Conservation (phyloP, 1,140 invertebrate species). For the Stegodyphus mimosarum region DNA sequence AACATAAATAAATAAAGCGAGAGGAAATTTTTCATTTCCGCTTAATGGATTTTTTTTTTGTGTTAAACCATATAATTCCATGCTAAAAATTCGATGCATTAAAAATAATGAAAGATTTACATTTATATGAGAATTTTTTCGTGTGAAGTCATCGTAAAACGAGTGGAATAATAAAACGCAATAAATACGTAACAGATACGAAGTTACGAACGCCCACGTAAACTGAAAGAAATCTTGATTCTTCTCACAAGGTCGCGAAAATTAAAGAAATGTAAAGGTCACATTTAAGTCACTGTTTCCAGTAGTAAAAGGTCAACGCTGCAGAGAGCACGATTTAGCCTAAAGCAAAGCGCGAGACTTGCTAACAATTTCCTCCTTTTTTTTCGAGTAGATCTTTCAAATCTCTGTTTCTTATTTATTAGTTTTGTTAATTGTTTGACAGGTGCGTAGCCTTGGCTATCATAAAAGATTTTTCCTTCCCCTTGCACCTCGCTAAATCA, state of each 20-base stretch:
- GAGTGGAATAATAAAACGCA: neutral
- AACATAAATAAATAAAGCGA: no score
- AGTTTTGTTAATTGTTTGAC: slow-evolving; percentile 37
- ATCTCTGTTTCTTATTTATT: slow-evolving; percentile 24
- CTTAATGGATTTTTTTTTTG: no score
- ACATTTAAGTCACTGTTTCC: neutral
- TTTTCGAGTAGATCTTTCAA: neutral
- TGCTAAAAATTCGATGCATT: no score
- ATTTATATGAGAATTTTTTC: slow-evolving; percentile 35
- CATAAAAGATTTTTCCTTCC: slow-evolving; percentile 24
- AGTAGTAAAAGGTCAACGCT: slow-evolving; percentile 7
- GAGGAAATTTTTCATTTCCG: no score
- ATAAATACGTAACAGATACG: neutral
- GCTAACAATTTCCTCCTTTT: neutral
- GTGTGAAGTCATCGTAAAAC: no score
- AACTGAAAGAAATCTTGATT: slow-evolving; percentile 7
- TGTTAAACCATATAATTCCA: no score
- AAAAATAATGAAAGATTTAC: slow-evolving; percentile 32
- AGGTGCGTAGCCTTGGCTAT: slow-evolving; percentile 50
- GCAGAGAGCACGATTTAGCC: slow-evolving; percentile 15
- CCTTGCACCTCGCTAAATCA: neutral
- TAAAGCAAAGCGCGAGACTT: slow-evolving; percentile 14
- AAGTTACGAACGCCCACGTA: slow-evolving; percentile 34
- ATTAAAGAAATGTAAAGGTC: slow-evolving; percentile 39
- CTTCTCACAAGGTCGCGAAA: slow-evolving; percentile 31